phyloP scores from a whole-genome alignment of 2,888 invertebrate genomes.

The Trachelus stipa region DNA sequence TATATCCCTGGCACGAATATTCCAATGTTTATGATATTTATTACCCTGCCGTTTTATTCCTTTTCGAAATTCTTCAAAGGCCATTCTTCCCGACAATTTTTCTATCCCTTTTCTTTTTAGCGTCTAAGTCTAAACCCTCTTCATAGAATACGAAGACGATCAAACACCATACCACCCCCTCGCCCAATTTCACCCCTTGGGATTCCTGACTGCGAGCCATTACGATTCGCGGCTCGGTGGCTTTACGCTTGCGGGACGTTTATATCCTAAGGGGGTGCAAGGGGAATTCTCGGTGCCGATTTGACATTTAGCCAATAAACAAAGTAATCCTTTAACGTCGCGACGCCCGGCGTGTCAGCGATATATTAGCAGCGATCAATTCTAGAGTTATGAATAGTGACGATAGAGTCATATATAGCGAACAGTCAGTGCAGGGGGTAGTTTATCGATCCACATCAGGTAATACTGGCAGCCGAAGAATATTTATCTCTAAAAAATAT shows the following conservation, averaged over 20 bases:
- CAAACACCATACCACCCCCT: not conserved
- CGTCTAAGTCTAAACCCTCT: not conserved
- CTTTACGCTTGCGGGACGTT: not conserved
- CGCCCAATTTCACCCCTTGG: not conserved
- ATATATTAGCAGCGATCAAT: not conserved
- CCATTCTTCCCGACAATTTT: not conserved
- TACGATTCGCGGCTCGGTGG: not conserved
- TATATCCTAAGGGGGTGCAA: not conserved
- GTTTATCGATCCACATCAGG: not conserved
- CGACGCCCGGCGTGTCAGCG: not conserved
- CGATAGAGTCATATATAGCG: not conserved
- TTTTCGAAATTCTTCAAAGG: constrained; percentile 1
- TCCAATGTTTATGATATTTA: constrained; percentile 8
- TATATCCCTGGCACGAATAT: constrained; percentile 5
- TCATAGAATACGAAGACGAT: not conserved
- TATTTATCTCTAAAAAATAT: not conserved
- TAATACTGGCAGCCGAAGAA: not conserved
- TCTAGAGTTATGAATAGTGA: not conserved
- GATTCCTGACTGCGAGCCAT: not conserved
- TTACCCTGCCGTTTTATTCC: not conserved
- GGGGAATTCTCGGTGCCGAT: not conserved
- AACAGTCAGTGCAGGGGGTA: not conserved
- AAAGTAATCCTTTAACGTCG: constrained; percentile 6
- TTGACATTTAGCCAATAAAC: constrained; percentile 3
- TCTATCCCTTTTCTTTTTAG: not conserved